Evolutionary conservation across 1,140 invertebrate genomes (phyloP), one percentile per base, ranked within the genome.

Genomic region (Zaprionus ghesquierei): DNA sequence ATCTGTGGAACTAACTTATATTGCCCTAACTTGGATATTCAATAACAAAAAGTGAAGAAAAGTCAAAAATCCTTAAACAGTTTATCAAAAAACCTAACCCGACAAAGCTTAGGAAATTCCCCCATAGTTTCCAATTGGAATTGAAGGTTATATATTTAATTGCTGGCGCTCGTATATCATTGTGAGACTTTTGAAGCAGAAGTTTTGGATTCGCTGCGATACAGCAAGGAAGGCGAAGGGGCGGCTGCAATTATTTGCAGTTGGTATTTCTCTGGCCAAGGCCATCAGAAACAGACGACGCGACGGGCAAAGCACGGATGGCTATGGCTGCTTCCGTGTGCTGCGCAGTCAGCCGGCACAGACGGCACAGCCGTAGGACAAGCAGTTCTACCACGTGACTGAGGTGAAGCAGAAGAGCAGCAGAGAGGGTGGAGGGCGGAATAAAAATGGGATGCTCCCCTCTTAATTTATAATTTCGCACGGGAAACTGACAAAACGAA

Each of bases 221-320:
- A 41, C n/a, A 15, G 20, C n/a, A 27, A 51, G 20, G 23, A 44
- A 12, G 38, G 25, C 2, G 64, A 25, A 62, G 72, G 65, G 84
- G 72, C 65, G 77, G 77, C 73, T 90, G 86, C 86, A 89, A 89
- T 89, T 89, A 90, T 86, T 86, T 86, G 81, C 86, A 89, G 86
- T 76, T 75, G 65, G 75, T 68, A 78, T 51, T 59, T 59, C 60
- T 72, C 58, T 61, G 58, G 10, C 58, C 75, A 86, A 87, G 82
- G 82, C 81, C 41, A 46, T 46, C 41, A 46, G 41, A 46, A 46
- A 46, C 41, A 46, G 41, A 46, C 18, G 18, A 12, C 6, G 18
- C 18, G 18, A 10, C 18, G 41, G 18, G 35, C 35, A 15, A 41
- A n/a, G n/a, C 35, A 41, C 6, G 76, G 75, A 65, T 79, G 66